Percentiles rank a stretch among this genome's conserved stretches.
phyloP scores from a whole-genome alignment of 2,888 invertebrate genomes.

The Erannis defoliaria region DNA sequence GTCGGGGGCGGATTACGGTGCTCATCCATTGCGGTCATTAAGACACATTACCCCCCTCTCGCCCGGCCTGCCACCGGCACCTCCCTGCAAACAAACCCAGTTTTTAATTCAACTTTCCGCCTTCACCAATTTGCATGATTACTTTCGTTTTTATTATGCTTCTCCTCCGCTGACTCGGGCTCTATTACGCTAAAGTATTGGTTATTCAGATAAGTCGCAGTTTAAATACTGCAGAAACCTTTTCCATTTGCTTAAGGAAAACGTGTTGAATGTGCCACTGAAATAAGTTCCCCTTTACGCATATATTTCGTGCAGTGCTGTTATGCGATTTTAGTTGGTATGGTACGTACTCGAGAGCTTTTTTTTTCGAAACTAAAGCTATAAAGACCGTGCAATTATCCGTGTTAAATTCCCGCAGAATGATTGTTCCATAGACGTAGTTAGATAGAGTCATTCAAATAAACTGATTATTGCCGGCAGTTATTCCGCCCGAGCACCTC shows the following conservation, averaged over 20 bases:
- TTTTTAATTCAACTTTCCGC: conserved; percentile 86
- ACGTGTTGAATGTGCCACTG: conserved; percentile 36
- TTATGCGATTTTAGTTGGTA: conserved; percentile 6
- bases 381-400: background rate
- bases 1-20: conserved; percentile 74
- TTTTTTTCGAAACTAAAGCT: background rate
- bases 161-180: conserved; percentile 60
- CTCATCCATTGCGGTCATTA: conserved; percentile 86
- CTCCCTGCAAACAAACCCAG: conserved; percentile 64
- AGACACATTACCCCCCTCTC: conserved; percentile 77
- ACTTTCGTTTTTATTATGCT: conserved; percentile 85
- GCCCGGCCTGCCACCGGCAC: conserved; percentile 32
- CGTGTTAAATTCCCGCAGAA: conserved; percentile 10
- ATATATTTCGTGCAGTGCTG: conserved; percentile 29
- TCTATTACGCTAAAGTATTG: conserved; percentile 63
- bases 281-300: conserved; percentile 25
- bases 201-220: conserved; percentile 59
- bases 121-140: conserved; percentile 86
- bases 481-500: conserved; percentile 46
- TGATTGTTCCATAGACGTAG: conserved; percentile 7
- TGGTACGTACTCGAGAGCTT: background rate
- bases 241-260: conserved; percentile 43
- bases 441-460: conserved; percentile 31
- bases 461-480: conserved; percentile 44
- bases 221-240: conserved; percentile 46